Conservation (phyloP, 2,797 vertebrate species). For the Podargus strigoides region DNA sequence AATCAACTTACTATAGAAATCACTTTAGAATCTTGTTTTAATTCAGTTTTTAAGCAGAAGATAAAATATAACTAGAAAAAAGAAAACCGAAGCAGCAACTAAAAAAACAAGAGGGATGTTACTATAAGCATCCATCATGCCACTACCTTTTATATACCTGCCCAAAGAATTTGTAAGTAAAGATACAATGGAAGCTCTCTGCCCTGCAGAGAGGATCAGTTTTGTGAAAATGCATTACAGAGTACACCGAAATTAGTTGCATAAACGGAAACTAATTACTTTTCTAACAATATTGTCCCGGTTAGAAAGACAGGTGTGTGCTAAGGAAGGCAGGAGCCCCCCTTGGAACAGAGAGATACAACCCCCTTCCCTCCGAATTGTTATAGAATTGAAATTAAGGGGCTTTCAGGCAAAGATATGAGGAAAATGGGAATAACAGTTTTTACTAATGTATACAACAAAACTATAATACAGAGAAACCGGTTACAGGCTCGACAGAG, state of each 20-base stretch:
- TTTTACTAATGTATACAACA: no score
- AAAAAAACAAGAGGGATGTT: not conserved
- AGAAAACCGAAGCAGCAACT: not conserved
- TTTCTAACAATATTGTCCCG: no score
- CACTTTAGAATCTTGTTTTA: not conserved
- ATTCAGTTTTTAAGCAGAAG: not conserved
- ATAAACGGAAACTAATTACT: not conserved
- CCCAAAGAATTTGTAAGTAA: not conserved
- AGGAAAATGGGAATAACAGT: no score
- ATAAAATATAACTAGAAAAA: not conserved
- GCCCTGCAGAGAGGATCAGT: not conserved
- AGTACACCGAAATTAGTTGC: not conserved
- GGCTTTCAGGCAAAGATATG: no score
- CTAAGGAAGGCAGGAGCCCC: no score
- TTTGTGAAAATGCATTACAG: not conserved
- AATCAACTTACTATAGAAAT: not conserved
- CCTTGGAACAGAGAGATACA: no score
- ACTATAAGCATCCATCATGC: not conserved
- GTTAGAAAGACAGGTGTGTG: no score
- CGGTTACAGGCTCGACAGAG: no score
- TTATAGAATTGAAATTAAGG: no score
- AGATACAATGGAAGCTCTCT: not conserved
- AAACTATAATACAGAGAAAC: no score
- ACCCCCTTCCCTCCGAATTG: no score
- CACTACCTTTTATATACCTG: not conserved